Base-by-base conservation (phyloP, 1,140 invertebrate species). In the Meloidogyne floridensis region DNA sequence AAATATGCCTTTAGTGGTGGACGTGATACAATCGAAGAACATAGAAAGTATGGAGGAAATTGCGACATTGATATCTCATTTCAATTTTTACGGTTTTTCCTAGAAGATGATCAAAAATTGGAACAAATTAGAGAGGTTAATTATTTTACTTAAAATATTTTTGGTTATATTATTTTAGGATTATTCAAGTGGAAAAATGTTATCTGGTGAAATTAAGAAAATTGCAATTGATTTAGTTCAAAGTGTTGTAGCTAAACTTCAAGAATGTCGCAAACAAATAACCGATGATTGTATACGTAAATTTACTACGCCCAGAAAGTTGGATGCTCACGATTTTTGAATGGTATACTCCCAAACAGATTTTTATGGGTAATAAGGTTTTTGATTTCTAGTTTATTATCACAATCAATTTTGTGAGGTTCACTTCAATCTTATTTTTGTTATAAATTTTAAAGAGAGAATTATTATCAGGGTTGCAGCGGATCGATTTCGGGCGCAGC, bases 1-100 rank as follows among this genome's bases (percentile, higher is more conserved):
- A 98, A 98, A 92, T 95, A 98, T 91, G 98, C 97, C 43, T 99
- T 98, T 92, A 98, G 96, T 77, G 98, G 98, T 51, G 98, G 98
- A 47, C 94, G 94, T 87, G 92, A 93, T 13, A 97, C 96, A 0
- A 91, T 97, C 0, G 97, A 99, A 91, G 95, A 98, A 90, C 98
- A 99, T 90, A 91, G 94, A 84, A 91, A 93, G 90, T 91, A 91
- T 72, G 97, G 98, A 56, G 98, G 97, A 4, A 94, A 98, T 91
- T 97, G 96, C 90, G 94, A 95, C 85, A 93, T 99, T 4, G 98
- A 99, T 92, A 94, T 96, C 77, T 94, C 96, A 0, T 99, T 93
- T 91, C 96, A 99, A 90, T 97, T 98, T 92, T 91, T 99, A 2
- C 93, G 92, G 72, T 98, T 98, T 91, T 99, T 99, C 92, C 88